These are phyloP conservation scores for Carapus acus DNA, from an alignment of 2,797 vertebrate genomes.

Conservation along the genomic window DNA sequence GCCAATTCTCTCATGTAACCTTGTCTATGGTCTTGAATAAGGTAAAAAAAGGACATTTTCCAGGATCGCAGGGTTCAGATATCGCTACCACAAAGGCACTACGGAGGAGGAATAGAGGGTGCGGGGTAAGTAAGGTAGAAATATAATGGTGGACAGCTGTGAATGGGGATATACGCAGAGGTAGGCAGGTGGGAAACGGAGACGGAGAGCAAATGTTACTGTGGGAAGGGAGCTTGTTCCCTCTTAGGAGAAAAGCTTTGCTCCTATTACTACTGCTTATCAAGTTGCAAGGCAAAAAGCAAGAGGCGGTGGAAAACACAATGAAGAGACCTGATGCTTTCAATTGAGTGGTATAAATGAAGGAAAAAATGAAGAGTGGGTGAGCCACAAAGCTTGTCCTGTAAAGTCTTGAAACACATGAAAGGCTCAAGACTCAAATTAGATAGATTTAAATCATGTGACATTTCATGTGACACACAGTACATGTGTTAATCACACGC, in stretches of 20 bases:
- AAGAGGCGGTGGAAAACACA: constrained; percentile 30
- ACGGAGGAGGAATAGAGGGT: constrained; percentile 40
- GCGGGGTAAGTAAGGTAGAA: constrained; percentile 55
- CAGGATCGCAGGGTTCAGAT: constrained; percentile 67
- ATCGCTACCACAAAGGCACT: constrained; percentile 63
- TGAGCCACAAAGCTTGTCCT: no score
- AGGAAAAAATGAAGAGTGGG: no score
- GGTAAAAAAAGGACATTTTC: constrained; percentile 62
- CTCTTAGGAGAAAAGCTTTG: constrained; percentile 66
- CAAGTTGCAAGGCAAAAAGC: constrained; percentile 61
- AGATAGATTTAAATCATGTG: neutral
- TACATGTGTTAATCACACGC: neutral
- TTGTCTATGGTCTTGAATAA: constrained; percentile 37
- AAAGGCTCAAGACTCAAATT: no score
- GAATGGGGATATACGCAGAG: constrained; percentile 54
- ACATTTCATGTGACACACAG: neutral
- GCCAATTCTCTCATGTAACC: constrained; percentile 17
- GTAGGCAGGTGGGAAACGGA: constrained; percentile 58
- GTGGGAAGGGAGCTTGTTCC: constrained; percentile 57
- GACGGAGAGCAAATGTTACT: constrained; percentile 43
- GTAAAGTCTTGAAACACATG: no score
- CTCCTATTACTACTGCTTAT: constrained; percentile 72
- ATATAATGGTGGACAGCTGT: constrained; percentile 66
- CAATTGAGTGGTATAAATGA: constrained; percentile 1
- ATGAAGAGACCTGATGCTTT: constrained; percentile 23